Conservation (phyloP, 2,888 invertebrate genomes). For the Ecliptopera silaceata region DNA sequence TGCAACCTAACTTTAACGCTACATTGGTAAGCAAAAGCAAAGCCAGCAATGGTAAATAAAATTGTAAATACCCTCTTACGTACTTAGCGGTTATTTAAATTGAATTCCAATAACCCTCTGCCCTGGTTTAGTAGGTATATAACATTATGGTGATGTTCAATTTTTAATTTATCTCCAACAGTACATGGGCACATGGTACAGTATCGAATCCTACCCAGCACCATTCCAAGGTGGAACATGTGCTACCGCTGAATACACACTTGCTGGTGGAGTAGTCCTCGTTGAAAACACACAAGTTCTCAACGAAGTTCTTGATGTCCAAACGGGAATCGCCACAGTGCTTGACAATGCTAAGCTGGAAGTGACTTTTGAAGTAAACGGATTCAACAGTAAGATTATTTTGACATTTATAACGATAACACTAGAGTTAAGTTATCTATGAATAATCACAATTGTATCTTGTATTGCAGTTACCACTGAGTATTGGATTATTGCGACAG, state of each 20-base stretch:
- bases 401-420: no score
- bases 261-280: slow-evolving; percentile 42
- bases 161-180: slow-evolving; percentile 31
- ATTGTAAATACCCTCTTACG: no score
- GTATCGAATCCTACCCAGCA: slow-evolving; percentile 65
- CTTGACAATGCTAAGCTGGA: slow-evolving; percentile 55
- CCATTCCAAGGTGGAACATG: slow-evolving; percentile 66
- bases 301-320: slow-evolving; percentile 52
- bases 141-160: not conserved
- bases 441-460: no score
- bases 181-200: slow-evolving; percentile 66
- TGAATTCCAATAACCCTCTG: no score
- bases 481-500: slow-evolving; percentile 77
- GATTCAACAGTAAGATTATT: slow-evolving; percentile 18
- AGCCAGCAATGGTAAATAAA: no score
- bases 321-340: slow-evolving; percentile 54
- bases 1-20: slow-evolving; percentile 51
- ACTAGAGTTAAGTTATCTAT: no score
- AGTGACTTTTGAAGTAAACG: slow-evolving; percentile 31
- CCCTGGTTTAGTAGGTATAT: no score
- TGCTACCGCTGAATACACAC: slow-evolving; percentile 54
- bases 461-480: slow-evolving; percentile 48
- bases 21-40: slow-evolving; percentile 43
- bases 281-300: slow-evolving; percentile 66
- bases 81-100: no score